These are phyloP conservation scores for Polymixis lichenea DNA, from an alignment of 2,888 invertebrate genomes.

Conservation along the genomic window DNA sequence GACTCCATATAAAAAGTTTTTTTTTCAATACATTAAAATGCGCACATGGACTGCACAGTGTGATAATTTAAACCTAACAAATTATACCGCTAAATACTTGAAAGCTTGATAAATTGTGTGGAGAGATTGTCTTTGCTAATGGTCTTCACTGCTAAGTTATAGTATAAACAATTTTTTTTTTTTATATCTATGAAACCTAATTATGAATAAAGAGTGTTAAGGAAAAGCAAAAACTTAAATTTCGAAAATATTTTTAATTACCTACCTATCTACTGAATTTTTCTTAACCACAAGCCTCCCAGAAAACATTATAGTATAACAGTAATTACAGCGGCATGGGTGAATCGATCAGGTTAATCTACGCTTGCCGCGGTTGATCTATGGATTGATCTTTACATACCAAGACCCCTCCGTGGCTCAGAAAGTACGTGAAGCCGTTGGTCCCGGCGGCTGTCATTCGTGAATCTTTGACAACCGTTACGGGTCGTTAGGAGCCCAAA, in stretches of 20 bases:
- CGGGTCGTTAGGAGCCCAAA: too few species aligned
- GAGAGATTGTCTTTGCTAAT: conserved; percentile 38
- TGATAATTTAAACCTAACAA: conserved; percentile 51
- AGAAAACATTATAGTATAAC: too few species aligned
- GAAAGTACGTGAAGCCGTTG: too few species aligned
- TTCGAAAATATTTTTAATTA: background rate
- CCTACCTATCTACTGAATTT: too few species aligned
- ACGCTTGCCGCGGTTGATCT: too few species aligned
- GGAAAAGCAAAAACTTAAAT: background rate
- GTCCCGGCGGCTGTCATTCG: too few species aligned
- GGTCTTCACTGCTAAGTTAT: conserved; percentile 6
- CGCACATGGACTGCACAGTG: conserved; percentile 7
- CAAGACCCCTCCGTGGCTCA: too few species aligned
- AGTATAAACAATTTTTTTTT: background rate
- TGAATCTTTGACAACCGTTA: too few species aligned
- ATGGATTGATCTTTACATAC: too few species aligned
- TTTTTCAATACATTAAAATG: conserved; percentile 15
- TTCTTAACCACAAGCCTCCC: too few species aligned
- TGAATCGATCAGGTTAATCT: too few species aligned
- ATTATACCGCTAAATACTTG: conserved; percentile 46
- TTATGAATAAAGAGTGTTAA: background rate
- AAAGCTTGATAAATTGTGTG: conserved; percentile 54
- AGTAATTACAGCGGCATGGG: too few species aligned
- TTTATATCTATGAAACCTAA: background rate
- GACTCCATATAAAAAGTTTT: background rate